Evolutionary conservation across 2,888 invertebrate species (phyloP).

Genomic region (Drosophila longiperda): DNA sequence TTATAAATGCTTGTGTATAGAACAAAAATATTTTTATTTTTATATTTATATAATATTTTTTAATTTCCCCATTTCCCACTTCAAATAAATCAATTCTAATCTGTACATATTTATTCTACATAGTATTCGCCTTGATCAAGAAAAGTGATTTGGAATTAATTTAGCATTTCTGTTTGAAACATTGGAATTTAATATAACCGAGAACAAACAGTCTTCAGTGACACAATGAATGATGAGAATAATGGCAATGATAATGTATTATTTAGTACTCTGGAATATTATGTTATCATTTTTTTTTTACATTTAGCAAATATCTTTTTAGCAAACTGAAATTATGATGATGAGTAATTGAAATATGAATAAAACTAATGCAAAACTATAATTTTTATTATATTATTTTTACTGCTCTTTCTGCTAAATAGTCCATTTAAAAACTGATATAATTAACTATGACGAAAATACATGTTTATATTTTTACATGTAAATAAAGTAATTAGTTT

Average conservation of each 20-base stretch:
- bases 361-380: not conserved
- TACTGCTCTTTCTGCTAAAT: not conserved
- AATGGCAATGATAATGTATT: not conserved
- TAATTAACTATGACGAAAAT: not conserved
- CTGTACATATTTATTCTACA: not conserved
- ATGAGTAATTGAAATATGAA: not conserved
- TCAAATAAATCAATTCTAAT: not conserved
- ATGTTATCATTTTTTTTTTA: too few relatives aligned
- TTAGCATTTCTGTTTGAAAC: not conserved
- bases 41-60: too few relatives aligned
- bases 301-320: not conserved
- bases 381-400: too few relatives aligned
- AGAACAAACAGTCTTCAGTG: not conserved
- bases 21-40: not conserved
- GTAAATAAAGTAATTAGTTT: not conserved
- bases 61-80: not conserved
- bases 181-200: not conserved
- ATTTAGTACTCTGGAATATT: not conserved
- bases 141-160: not conserved
- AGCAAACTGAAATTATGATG: not conserved
- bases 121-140: not conserved
- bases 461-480: too few relatives aligned
- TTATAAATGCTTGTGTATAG: not conserved
- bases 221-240: not conserved
- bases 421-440: not conserved